Evolutionary conservation across 2,113 vertebrate genomes (phyloP).

Genomic region (Machaerirhynchus nigripectus): DNA sequence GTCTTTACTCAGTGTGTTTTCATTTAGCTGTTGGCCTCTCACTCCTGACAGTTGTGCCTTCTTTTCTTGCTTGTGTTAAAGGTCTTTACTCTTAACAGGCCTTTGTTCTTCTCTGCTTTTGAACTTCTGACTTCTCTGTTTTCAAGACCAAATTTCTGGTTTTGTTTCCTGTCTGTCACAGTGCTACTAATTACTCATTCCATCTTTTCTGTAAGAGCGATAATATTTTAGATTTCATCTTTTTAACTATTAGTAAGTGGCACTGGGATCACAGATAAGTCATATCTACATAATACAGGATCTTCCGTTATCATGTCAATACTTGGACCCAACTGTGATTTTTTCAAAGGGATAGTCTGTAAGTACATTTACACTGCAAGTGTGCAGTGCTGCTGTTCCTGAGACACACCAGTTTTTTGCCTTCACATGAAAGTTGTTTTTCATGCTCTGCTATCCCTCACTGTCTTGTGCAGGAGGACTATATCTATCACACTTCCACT

Average conservation of each 20-base stretch:
- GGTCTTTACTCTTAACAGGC: background rate
- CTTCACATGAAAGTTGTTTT: background rate
- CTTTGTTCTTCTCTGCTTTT: background rate
- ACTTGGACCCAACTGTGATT: background rate
- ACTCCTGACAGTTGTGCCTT: background rate
- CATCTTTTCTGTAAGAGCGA: background rate
- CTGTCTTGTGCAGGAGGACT: fast-evolving
- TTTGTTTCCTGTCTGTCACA: background rate
- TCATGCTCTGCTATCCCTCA: background rate
- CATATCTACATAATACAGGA: background rate
- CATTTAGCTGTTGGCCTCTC: background rate
- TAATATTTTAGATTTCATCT: background rate
- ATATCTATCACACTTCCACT: background rate
- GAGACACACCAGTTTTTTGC: background rate
- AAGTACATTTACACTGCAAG: background rate
- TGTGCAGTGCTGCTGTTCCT: background rate
- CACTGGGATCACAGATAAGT: background rate
- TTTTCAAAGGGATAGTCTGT: background rate
- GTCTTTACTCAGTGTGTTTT: background rate
- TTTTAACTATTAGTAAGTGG: background rate
- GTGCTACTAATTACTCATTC: background rate
- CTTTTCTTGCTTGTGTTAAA: background rate
- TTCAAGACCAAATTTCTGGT: background rate
- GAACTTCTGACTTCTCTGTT: background rate
- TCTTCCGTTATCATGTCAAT: background rate